Evolutionary conservation across 2,888 invertebrate genomes (phyloP), one percentile per base, ranked within the genome.

Genomic region (Cosmia pyralina): DNA sequence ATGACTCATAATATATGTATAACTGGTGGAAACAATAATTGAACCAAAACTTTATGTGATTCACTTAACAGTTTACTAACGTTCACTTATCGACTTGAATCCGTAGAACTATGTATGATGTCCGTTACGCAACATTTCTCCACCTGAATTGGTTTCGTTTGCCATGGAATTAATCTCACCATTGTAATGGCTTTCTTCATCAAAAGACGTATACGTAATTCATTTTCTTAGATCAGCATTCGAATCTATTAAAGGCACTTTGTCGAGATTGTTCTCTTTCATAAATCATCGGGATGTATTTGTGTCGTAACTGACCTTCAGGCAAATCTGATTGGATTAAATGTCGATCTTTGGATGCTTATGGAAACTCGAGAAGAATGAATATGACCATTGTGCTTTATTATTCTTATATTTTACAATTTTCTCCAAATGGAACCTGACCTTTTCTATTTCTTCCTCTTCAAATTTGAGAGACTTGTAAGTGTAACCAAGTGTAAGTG

Each of bases 101-200:
- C 50, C 67, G 10, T 53, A 70, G 69, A 72, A 48, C 50, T 58
- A 67, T 71, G 28, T 72, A 79, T 41, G 50, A 68, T 63, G 68
- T 73, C 53, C 67, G 73, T 75, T 83, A 83, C 76, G 70, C 55
- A 71, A 71, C 62, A 69, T 74, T 83, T 74, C 68, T 65, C 62
- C 22, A 22, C 62, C 15, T 79, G 41, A 74, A 73, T 79, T 57
- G 60, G 62, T 71, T 79, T 70, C 57, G 55, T 53, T 66, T 57
- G 44, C 50, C 59, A 60, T 50, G 19, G 59, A 60, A 78, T 82
- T 78, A 82, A 72, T 81, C 53, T 52, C 13, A 52, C 58, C 69
- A 70, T 78, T 82, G 67, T 73, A 60, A 57, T 81, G 55, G 66
- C 5, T 69, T 72, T n/a, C 78, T 69, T 72, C 59, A 69, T 77